phyloP scores from a whole-genome alignment of 1,140 invertebrate genomes.

The Aphelinus atriplicis region DNA sequence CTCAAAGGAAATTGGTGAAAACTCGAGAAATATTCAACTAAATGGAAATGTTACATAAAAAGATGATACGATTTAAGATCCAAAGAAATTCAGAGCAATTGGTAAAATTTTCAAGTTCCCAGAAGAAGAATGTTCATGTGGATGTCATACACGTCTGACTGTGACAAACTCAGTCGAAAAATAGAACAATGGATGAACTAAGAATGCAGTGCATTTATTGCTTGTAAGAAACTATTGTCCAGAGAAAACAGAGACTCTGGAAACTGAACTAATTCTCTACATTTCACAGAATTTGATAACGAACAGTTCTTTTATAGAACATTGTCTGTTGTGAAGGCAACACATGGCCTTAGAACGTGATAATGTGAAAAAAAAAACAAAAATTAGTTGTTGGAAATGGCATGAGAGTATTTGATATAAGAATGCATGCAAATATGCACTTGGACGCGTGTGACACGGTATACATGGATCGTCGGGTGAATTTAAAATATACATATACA shows the following conservation, averaged over 20 bases:
- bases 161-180: slow-evolving; percentile 74
- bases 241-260: slow-evolving; percentile 73
- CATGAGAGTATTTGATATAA: too few species aligned
- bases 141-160: slow-evolving; percentile 73
- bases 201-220: slow-evolving; percentile 83
- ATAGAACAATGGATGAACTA: slow-evolving; percentile 72
- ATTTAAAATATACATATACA: too few species aligned
- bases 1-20: slow-evolving; percentile 36
- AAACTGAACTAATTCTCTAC: too few species aligned
- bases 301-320: too few species aligned
- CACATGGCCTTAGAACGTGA: too few species aligned
- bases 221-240: slow-evolving; percentile 84
- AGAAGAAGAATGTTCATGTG: slow-evolving; percentile 73
- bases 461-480: too few species aligned
- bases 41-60: slow-evolving; percentile 9
- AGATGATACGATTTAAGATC: slow-evolving; percentile 25
- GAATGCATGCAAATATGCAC: too few species aligned
- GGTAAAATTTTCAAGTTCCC: slow-evolving; percentile 70
- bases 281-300: too few species aligned
- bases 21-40: slow-evolving; percentile 28
- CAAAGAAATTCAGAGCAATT: slow-evolving; percentile 51
- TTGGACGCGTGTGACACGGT: too few species aligned
- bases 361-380: too few species aligned
- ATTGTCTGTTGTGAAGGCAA: too few species aligned
- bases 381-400: too few species aligned